A percentile compares a stretch with the other conserved stretches of the same genome.
phyloP scores from a whole-genome alignment of 2,113 vertebrate species.

The Channa argus region DNA sequence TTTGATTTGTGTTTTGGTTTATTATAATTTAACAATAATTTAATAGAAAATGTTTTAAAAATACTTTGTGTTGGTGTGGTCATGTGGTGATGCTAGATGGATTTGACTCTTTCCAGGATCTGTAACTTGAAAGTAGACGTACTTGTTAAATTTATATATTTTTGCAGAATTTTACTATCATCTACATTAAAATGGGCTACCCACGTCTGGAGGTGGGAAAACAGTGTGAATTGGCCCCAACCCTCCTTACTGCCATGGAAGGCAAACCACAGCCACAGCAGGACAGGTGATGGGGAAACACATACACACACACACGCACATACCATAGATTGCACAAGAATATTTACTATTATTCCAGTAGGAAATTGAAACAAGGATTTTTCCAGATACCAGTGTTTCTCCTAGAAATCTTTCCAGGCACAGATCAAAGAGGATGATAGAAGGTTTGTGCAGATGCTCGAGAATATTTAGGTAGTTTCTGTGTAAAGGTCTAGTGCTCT shows the following conservation, averaged over 20 bases:
- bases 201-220: constrained; percentile 94
- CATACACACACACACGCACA: not conserved
- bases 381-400: too few species aligned
- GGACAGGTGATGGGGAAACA: constrained; percentile 87
- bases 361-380: too few species aligned
- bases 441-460: too few species aligned
- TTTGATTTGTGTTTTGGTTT: constrained; percentile 10
- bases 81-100: not conserved
- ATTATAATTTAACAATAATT: not conserved
- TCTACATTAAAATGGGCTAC: constrained; percentile 99
- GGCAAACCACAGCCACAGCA: constrained; percentile 97
- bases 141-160: constrained; percentile 8
- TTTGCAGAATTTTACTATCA: constrained; percentile 97
- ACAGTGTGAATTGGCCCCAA: constrained; percentile 96
- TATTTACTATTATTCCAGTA: not conserved
- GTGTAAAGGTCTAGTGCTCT: too few species aligned
- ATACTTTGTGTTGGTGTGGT: not conserved
- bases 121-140: not conserved
- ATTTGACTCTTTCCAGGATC: not conserved
- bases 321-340: not conserved
- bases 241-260: constrained; percentile 98
- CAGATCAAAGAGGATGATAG: too few species aligned
- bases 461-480: too few species aligned
- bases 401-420: too few species aligned
- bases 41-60: not conserved